Base-by-base conservation (phyloP, 2,113 vertebrate species). In the Haplochromis burtoni region DNA sequence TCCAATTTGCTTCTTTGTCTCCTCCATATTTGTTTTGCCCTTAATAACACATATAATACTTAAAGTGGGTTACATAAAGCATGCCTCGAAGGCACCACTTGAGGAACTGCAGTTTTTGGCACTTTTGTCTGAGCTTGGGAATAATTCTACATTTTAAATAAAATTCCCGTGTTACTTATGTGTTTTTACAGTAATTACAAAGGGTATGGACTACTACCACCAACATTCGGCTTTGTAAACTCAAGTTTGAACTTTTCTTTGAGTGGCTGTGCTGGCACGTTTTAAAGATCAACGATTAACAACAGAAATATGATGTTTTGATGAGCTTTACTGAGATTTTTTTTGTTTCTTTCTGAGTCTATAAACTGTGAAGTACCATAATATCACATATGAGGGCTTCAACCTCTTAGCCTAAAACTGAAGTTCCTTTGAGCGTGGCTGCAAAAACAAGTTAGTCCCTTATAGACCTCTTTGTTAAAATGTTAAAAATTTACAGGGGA, bases 401-500 rank as follows among this genome's bases (percentile, higher is more conserved):
- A 51, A 49, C 10, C 14, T 76, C 24, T 29, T 29, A 47, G 21
- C 8, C 24, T 49, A 47, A 49, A 49, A 49, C 10, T 31, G 10
- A 78, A 1, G 0, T 49, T 76, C 40, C 40, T 16, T 45, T 45
- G 40, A 45, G 68, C 0, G 0, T 45, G 21, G 0, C 24, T 73
- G 40, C 40, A 45, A 73, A 73, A 47, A 16, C 40, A 73, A 73
- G 40, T 29, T 45, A 47, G 13, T 7, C 14, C 68, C 40, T 3
- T 3, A 47, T 0, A 73, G 40, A 47, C 2, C 40, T 17, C 24
- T 29, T 11, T 47, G 68, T 76, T 76, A 4, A 76, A 76, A 76
- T 76, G 40, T 66, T 11, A 29, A 29, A 31, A 12, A 31, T 51
- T 13, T 78, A 33, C 73, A 1, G 10, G 16, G 24, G 26, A 0